These are phyloP conservation scores for Leptocoma aspasia DNA, from an alignment of 2,113 vertebrate species.

Conservation along the genomic window DNA sequence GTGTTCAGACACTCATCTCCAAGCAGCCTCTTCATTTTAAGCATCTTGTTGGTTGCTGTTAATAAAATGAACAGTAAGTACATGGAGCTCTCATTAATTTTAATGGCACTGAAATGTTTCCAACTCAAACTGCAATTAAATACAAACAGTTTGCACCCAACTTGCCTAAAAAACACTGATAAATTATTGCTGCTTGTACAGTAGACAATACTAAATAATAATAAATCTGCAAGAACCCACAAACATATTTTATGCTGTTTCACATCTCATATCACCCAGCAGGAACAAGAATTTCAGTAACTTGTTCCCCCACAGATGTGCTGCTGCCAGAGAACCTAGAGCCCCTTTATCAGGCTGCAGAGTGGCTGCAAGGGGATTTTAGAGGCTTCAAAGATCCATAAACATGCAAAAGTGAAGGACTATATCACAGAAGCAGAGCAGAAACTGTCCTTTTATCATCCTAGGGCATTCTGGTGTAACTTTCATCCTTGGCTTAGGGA, in stretches of 20 bases:
- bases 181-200: not conserved
- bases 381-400: not conserved
- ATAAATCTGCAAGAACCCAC: not conserved
- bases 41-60: not conserved
- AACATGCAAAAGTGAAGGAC: not conserved
- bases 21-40: not conserved
- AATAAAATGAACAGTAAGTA: not conserved
- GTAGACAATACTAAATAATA: not conserved
- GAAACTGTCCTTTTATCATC: not conserved
- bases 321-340: not conserved
- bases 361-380: rapidly evolving
- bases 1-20: not conserved
- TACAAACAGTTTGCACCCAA: not conserved
- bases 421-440: not conserved
- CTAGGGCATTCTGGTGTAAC: not conserved
- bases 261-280: not conserved
- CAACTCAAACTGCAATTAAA: not conserved
- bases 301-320: rapidly evolving
- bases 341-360: not conserved
- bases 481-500: not conserved
- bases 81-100: not conserved
- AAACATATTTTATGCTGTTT: not conserved
- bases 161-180: not conserved
- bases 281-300: not conserved
- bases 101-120: not conserved